Evolutionary conservation across 2,113 vertebrate genomes (phyloP), one percentile per base, ranked within the genome.

Genomic region (Hyperopisus bebe): DNA sequence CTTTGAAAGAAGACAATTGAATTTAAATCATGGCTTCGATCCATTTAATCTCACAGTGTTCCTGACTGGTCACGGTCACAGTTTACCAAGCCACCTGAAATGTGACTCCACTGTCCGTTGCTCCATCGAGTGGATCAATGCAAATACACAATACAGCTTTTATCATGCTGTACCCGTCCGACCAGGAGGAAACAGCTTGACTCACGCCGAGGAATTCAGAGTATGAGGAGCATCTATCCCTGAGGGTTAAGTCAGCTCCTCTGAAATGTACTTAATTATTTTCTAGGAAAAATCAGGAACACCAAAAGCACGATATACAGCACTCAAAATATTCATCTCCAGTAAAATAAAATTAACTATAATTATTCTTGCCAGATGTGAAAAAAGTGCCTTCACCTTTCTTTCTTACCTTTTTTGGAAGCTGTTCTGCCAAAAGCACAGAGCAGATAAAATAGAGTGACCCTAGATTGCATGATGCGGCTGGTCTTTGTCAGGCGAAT

Each of bases 341-440:
- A 17, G 35, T 42, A 42, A 80, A 39, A 42, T 15, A 7, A 80
- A 80, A 80, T 77, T 2, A 77, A 17, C 17, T 39, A 80, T 42
- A 70, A 31, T 13, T 70, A 13, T 31, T 70, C n/a, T 4, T 31
- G 27, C 3, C 27, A 70, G 62, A n/a, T 27, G n/a, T 27, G 62
- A 27, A 44, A 74, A 8, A 82, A 82, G 8, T 17, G 15, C 2
- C 42, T 42, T 19, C 13, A 44, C 5, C 77, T 44, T 42, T 8
- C 0, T 39, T 9, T 82, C 77, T 94, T 97, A 99, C 98, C 98
- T 97, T 96, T 97, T 92, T 95, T 95, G 88, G 95, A 94, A 77
- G 92, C 93, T 91, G 93, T 94, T 91, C 92, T 93, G 35, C 95
- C 94, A 90, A 91, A 94, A 48, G 94, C 3, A 6, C 93, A 94